Conservation (phyloP, 2,888 invertebrate genomes). For the Rhagophthalmus giganteus region DNA sequence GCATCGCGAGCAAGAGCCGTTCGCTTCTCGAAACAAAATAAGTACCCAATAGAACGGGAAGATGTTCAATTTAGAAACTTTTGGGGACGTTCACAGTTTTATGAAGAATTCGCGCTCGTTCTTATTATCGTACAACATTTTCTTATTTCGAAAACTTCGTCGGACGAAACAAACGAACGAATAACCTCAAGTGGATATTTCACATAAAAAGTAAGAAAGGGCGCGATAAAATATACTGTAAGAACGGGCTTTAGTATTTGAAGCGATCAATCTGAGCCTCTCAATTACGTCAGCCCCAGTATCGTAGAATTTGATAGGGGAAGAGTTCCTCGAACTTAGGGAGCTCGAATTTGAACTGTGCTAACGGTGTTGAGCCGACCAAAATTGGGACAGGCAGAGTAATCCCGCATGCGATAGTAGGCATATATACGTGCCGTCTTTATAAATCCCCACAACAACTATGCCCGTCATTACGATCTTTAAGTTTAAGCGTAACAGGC, state of each 20-base stretch:
- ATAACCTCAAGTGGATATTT: constrained; percentile 1
- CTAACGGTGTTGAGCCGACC: constrained; percentile 11
- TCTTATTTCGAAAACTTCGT: neutral
- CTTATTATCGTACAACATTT: no score
- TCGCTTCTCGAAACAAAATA: no score
- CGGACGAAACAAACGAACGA: neutral
- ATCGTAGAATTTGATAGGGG: constrained; percentile 18
- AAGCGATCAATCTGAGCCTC: constrained; percentile 18
- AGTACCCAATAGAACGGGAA: no score
- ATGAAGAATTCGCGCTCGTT: no score
- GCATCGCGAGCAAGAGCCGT: no score
- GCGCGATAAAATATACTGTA: constrained; percentile 7
- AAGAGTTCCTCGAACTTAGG: constrained; percentile 13
- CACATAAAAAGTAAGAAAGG: neutral
- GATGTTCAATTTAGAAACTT: no score
- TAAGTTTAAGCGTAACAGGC: no score
- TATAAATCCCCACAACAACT: constrained; percentile 1
- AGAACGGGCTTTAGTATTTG: constrained; percentile 13
- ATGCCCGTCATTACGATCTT: no score
- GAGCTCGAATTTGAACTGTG: constrained; percentile 14
- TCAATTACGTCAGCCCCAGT: constrained; percentile 20
- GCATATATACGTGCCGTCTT: constrained; percentile 1
- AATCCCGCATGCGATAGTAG: constrained; percentile 10
- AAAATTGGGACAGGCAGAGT: constrained; percentile 11
- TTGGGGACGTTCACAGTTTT: no score